Conservation (phyloP, 2,113 vertebrate genomes). For the Ornithorhynchus anatinus region DNA sequence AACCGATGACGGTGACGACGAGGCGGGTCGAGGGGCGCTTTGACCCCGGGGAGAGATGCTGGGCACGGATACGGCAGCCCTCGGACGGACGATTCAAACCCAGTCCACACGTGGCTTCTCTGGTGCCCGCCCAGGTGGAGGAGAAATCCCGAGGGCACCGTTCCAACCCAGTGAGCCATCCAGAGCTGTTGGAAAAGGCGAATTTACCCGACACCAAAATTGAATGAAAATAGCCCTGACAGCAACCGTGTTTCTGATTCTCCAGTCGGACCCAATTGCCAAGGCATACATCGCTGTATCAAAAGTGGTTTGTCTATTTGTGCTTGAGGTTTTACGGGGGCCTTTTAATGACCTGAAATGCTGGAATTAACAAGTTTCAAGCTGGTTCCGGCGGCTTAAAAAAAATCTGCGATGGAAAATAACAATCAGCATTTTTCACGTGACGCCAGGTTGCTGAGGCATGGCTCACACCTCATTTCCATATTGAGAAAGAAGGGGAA, state of each 20-base stretch:
- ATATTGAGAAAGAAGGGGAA: too few relatives aligned
- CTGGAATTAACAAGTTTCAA: neutral
- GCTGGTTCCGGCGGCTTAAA: too few relatives aligned
- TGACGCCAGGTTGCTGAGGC: too few relatives aligned
- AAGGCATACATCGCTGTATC: neutral
- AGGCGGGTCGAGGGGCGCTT: too few relatives aligned
- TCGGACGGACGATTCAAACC: neutral
- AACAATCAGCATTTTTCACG: too few relatives aligned
- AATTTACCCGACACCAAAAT: neutral
- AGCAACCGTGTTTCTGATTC: neutral
- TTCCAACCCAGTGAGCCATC: neutral
- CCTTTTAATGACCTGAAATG: neutral
- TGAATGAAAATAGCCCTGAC: neutral
- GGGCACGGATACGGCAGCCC: too few relatives aligned
- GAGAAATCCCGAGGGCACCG: neutral
- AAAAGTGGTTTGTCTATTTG: rapidly evolving
- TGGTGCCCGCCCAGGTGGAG: neutral
- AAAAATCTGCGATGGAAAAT: too few relatives aligned
- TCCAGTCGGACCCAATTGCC: neutral
- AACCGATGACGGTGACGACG: too few relatives aligned
- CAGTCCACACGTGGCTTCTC: neutral
- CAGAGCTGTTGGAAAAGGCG: neutral
- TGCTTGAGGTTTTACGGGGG: too few relatives aligned
- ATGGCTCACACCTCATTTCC: too few relatives aligned
- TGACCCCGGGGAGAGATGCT: too few relatives aligned